Base-by-base conservation (phyloP, 2,797 vertebrate species). In the Sebastes flavidus region DNA sequence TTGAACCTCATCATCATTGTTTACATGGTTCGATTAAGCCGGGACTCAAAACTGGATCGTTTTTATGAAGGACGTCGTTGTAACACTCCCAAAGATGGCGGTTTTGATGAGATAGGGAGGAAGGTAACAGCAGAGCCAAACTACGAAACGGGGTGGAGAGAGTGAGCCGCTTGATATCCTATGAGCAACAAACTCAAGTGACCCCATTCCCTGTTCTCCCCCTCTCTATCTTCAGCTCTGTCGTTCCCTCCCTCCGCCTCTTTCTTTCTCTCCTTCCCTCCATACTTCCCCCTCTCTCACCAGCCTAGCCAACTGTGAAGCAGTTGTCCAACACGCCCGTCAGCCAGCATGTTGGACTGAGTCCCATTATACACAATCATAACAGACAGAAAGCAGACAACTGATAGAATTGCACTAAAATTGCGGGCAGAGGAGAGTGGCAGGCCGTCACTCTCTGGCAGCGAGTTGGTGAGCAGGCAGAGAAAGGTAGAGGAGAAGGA, bases 171-270 rank as follows among this genome's bases (percentile, higher is more conserved):
- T 86, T 90, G 90, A 95, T 94, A 94, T 94, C 92, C 91, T 93
- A 92, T 87, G 92, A 94, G 94, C 91, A 95, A 94, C 91, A 95
- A 96, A 96, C 95, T 95, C 93, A 89, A 95, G 92, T 95, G 94
- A 96, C 94, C 96, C 93, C 90, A 74, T 92, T 94, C 90, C 87
- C 73, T 71, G 80, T 82, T 88, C 42, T 46, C 85, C 90, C 83
- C 75, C 80, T 85, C 89, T 92, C 89, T 81, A 85, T 90, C 89
- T 90, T 82, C 86, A 80, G 67, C 83, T 84, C 87, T 65, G 78
- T 80, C 76, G 38, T 78, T 92, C 86, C 78, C 83, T 91, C 89
- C 85, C 82, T 90, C 85, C 9, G 30, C 83, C 62, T 67, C 62
- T 69, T 75, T 52, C 34, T 74, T 62, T 69, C 81, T 61, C 65